Evolutionary conservation across 2,797 vertebrate species (phyloP).

Genomic region (Poeciliopsis turneri): DNA sequence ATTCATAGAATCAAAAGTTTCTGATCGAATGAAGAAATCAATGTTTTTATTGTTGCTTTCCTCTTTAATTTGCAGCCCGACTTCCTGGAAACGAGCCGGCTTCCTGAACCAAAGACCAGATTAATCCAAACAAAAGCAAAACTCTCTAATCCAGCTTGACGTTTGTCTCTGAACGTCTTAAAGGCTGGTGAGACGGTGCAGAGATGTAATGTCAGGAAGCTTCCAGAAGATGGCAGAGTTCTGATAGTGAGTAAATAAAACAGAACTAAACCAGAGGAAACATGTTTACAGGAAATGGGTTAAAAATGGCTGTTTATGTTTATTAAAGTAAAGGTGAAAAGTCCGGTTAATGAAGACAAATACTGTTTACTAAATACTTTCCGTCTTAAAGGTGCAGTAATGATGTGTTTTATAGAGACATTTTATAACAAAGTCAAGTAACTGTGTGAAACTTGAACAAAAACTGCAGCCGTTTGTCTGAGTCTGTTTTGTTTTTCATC

Average conservation of each 20-base stretch:
- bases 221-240: neutral
- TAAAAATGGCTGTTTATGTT: too few species aligned
- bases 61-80: neutral
- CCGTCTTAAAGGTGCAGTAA: too few species aligned
- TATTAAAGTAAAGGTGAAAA: too few species aligned
- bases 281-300: neutral
- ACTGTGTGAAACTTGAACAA: too few species aligned
- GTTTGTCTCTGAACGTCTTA: neutral
- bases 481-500: too few species aligned
- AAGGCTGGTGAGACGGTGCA: neutral
- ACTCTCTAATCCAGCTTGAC: neutral
- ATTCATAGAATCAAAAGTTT: neutral
- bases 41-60: neutral
- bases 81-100: neutral
- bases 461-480: too few species aligned
- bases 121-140: neutral
- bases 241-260: neutral
- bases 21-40: neutral
- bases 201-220: conserved; percentile 4
- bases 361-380: too few species aligned
- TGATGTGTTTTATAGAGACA: too few species aligned
- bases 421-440: too few species aligned
- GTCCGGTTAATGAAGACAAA: too few species aligned
- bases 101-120: neutral
- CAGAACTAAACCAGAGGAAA: neutral